A percentile compares a stretch with the other conserved stretches of the same genome.
phyloP scores from a whole-genome alignment of 2,888 invertebrate genomes.

The Ormyrus labotus region DNA sequence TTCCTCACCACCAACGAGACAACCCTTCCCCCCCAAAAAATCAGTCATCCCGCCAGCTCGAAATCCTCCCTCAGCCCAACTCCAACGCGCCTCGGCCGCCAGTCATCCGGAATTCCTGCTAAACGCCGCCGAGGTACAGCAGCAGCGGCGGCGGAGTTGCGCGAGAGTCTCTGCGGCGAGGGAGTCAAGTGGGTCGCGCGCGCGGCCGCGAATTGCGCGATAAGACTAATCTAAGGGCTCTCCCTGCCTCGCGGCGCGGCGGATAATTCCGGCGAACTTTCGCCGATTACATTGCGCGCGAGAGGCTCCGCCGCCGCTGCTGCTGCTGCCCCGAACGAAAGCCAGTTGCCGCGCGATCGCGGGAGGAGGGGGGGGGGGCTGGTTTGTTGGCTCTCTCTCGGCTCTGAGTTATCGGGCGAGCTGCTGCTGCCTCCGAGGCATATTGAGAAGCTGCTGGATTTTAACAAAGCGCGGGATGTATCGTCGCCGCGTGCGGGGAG shows the following conservation, averaged over 20 bases:
- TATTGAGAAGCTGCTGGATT: too few species aligned
- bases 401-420: too few species aligned
- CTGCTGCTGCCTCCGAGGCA: too few species aligned
- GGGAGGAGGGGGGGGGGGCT: not conserved
- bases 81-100: not conserved
- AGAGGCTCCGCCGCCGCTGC: not conserved
- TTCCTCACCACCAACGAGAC: too few species aligned
- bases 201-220: constrained; percentile 57
- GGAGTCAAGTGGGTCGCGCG: constrained; percentile 53
- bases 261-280: constrained; percentile 43
- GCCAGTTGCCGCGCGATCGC: not conserved
- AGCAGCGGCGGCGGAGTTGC: not conserved
- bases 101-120: constrained; percentile 41
- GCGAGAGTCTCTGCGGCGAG: not conserved
- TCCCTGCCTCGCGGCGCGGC: not conserved
- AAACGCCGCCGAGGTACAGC: constrained; percentile 22
- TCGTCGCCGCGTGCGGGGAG: too few species aligned
- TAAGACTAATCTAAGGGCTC: constrained; percentile 68
- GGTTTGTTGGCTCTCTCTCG: too few species aligned
- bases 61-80: too few species aligned
- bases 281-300: constrained; percentile 40
- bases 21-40: too few species aligned
- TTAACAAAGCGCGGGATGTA: too few species aligned
- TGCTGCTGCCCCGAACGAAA: not conserved
- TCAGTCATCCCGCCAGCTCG: too few species aligned